Percentiles rank a stretch among this genome's conserved stretches.
These are phyloP conservation scores for Phragmatobia fuliginosa DNA, from an alignment of 2,888 invertebrate genomes.

Conservation along the genomic window DNA sequence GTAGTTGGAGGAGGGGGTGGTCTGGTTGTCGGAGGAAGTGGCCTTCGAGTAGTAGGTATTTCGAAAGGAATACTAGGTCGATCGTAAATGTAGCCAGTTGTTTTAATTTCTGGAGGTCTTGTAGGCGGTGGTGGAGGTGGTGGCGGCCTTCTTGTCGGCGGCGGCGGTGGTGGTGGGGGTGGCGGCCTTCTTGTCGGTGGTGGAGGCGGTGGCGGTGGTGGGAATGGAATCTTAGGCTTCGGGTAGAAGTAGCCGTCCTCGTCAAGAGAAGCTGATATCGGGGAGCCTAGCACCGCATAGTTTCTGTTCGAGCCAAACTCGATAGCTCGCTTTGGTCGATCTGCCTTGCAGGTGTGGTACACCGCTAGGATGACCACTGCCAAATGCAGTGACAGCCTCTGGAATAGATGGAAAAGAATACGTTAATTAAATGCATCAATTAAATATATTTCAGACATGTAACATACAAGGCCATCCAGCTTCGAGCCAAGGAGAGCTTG, in stretches of 20 bases:
- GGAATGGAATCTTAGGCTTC: conserved; percentile 77
- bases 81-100: conserved; percentile 53
- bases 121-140: conserved; percentile 52
- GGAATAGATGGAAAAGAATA: conserved; percentile 52
- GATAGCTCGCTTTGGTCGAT: conserved; percentile 70
- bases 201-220: conserved; percentile 58
- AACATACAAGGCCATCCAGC: no score
- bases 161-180: conserved; percentile 34
- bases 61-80: conserved; percentile 55
- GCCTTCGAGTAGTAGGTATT: conserved; percentile 41
- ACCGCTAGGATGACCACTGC: conserved; percentile 79
- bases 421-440: conserved; percentile 14
- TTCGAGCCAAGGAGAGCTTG: no score
- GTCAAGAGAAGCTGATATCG: conserved; percentile 72
- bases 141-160: no score
- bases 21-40: conserved; percentile 4
- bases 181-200: conserved; percentile 42
- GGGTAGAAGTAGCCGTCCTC: conserved; percentile 84
- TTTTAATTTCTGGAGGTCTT: conserved; percentile 17
- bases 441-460: no score
- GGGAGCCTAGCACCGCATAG: conserved; percentile 75
- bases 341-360: conserved; percentile 73
- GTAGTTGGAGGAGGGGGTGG: no score
- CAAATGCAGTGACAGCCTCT: conserved; percentile 83
- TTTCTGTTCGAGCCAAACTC: conserved; percentile 71